A percentile compares a stretch with the other conserved stretches of the same genome.
Conservation (phyloP, 2,797 vertebrate genomes). For the Aselliscus stoliczkanus region DNA sequence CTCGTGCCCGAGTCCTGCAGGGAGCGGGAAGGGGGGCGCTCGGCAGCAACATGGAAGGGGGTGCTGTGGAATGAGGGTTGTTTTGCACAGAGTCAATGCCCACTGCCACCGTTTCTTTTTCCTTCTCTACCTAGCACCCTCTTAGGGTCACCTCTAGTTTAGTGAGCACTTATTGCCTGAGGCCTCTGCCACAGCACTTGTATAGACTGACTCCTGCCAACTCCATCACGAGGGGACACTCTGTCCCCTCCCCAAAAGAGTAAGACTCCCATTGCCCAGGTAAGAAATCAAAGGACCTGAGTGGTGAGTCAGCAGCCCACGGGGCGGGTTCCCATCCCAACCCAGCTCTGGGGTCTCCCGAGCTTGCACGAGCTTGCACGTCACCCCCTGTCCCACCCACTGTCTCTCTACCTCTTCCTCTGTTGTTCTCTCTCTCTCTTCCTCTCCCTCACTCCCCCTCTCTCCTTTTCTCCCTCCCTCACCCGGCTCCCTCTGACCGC, state of each 20-base stretch:
- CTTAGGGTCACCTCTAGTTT: fast-evolving
- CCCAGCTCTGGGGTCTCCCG: background rate
- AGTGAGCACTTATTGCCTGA: background rate
- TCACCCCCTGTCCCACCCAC: fast-evolving
- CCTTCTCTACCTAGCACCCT: fast-evolving
- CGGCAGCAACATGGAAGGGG: fast-evolving
- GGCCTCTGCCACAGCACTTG: background rate
- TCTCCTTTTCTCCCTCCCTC: background rate
- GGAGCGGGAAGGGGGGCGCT: background rate
- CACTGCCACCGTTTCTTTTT: background rate
- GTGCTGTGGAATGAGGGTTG: fast-evolving
- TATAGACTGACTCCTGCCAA: background rate
- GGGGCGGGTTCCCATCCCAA: background rate
- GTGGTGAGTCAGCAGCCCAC: background rate
- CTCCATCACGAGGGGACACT: fast-evolving
- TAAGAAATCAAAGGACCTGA: background rate
- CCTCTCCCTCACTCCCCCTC: background rate
- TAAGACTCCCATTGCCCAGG: background rate
- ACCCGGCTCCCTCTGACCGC: background rate
- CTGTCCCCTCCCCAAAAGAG: background rate
- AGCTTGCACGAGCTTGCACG: fast-evolving
- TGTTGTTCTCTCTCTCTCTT: background rate
- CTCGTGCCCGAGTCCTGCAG: background rate
- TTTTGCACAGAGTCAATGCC: fast-evolving
- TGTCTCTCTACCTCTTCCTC: background rate